A percentile compares a stretch with the other conserved stretches of the same genome.
phyloP scores from a whole-genome alignment of 2,888 invertebrate genomes.

The Drosophila neoperkinsi region DNA sequence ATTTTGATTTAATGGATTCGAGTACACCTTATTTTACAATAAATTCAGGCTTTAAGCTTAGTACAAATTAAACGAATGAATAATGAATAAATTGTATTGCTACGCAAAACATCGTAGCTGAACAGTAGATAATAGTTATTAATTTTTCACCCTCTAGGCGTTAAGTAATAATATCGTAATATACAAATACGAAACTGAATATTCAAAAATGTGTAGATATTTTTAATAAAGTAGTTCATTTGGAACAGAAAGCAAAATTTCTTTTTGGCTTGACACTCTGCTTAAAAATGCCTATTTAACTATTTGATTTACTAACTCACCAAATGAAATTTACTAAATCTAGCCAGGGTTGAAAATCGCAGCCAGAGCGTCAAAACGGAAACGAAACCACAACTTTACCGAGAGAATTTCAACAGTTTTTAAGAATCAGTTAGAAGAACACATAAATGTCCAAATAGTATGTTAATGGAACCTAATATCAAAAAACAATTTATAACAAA shows the following conservation, averaged over 20 bases:
- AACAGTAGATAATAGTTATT: not conserved
- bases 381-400: not conserved
- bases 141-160: not conserved
- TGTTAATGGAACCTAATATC: not conserved
- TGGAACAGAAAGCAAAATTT: not conserved
- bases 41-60: not conserved
- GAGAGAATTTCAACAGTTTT: not conserved
- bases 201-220: not conserved
- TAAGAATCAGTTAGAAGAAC: not conserved
- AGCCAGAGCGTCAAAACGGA: not conserved
- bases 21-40: not conserved
- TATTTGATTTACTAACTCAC: not conserved
- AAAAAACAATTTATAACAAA: not conserved
- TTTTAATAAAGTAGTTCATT: not conserved
- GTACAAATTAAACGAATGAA: too few species aligned
- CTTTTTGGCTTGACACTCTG: not conserved
- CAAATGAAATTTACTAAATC: not conserved
- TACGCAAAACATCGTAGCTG: too few species aligned
- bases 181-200: not conserved
- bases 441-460: not conserved
- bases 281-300: not conserved
- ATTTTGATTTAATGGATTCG: not conserved
- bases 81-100: too few species aligned
- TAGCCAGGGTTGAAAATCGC: rapidly evolving
- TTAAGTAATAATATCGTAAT: not conserved